phyloP scores from a whole-genome alignment of 2,113 vertebrate species.

The Engraulis encrasicolus region DNA sequence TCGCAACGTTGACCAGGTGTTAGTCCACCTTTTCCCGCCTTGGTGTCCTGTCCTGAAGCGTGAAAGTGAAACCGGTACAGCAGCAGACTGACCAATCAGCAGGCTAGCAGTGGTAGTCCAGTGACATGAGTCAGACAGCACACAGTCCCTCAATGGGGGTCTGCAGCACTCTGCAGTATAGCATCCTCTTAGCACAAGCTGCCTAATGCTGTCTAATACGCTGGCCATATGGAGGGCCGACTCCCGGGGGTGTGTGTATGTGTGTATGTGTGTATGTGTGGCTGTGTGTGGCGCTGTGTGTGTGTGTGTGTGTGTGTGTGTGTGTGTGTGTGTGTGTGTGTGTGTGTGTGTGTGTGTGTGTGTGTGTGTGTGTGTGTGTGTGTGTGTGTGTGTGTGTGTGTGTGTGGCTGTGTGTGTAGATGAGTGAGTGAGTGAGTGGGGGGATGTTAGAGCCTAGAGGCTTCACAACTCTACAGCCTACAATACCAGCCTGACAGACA shows the following conservation, averaged over 20 bases:
- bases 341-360: not conserved
- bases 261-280: too few species aligned
- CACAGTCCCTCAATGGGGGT: not conserved
- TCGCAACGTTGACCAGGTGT: not conserved
- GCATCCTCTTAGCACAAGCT: slow-evolving; percentile 43
- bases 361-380: not conserved
- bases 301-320: too few species aligned
- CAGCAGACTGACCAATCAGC: not conserved
- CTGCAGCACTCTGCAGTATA: too few species aligned
- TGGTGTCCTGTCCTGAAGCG: not conserved
- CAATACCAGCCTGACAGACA: too few species aligned
- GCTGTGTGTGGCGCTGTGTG: too few species aligned
- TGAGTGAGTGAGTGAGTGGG: not conserved
- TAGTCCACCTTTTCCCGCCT: not conserved
- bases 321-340: too few species aligned
- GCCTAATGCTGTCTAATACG: slow-evolving; percentile 48
- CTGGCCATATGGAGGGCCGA: slow-evolving; percentile 34
- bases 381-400: too few species aligned
- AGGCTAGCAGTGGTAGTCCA: not conserved
- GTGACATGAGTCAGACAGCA: not conserved
- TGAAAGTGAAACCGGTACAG: not conserved
- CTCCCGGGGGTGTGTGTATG: not conserved
- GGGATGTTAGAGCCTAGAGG: not conserved
- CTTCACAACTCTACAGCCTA: not conserved
- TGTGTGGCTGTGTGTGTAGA: too few species aligned